Evolutionary conservation across 1,140 invertebrate species (phyloP).

Genomic region (Eubasilissa regina): DNA sequence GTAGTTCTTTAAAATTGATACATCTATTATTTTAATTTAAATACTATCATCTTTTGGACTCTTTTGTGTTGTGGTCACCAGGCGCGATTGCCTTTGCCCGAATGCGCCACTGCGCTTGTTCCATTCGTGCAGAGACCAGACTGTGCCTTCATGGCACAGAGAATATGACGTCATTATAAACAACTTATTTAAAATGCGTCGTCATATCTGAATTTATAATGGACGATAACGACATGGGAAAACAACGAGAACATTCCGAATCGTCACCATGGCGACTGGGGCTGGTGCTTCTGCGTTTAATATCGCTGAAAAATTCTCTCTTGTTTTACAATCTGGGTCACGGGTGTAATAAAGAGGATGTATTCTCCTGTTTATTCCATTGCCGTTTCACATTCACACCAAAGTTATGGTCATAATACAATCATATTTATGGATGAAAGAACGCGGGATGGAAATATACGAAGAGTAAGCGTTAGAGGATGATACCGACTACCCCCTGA

Average conservation of each 20-base stretch:
- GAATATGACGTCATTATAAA: neutral
- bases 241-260: neutral
- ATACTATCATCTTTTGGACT: no score
- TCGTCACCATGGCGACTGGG: constrained; percentile 6
- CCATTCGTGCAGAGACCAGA: no score
- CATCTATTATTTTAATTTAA: no score
- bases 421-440: constrained; percentile 38
- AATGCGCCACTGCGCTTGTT: no score
- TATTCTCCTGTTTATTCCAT: constrained; percentile 36
- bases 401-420: constrained; percentile 46
- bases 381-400: constrained; percentile 37
- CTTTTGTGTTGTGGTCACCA: no score
- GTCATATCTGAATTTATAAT: constrained; percentile 4
- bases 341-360: constrained; percentile 44
- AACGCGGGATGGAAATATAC: neutral
- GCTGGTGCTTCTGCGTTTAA: neutral
- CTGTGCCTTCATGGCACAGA: no score
- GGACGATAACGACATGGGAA: constrained; percentile 1
- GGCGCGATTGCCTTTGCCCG: no score
- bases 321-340: constrained; percentile 48
- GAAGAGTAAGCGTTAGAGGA: no score
- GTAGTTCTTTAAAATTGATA: no score
- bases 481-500: no score
- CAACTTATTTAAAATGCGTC: constrained; percentile 20
- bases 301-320: constrained; percentile 35